Evolutionary conservation across 2,113 vertebrate genomes (phyloP).

Genomic region (Centropus bengalensis): DNA sequence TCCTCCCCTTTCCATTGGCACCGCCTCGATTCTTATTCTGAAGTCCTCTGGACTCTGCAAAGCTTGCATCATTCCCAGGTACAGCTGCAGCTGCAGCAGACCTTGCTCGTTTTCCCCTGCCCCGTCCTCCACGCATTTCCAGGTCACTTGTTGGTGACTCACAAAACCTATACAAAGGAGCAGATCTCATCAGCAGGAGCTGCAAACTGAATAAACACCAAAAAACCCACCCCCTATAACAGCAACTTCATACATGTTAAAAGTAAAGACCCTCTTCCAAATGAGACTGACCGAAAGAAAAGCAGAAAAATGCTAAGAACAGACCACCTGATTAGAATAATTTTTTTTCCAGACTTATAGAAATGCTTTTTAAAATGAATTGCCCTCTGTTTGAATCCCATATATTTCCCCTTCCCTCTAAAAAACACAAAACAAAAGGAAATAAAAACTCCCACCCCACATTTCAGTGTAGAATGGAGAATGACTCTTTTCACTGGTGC

Average conservation of each 20-base stretch:
- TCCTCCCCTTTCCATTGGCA: slow-evolving; percentile 90
- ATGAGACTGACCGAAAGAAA: neutral
- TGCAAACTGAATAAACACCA: neutral
- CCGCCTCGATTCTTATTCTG: slow-evolving; percentile 91
- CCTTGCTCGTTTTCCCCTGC: slow-evolving; percentile 91
- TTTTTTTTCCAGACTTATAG: neutral
- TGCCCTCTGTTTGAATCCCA: neutral
- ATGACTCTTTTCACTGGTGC: neutral
- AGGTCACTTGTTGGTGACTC: slow-evolving; percentile 96
- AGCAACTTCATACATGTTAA: neutral
- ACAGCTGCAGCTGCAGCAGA: slow-evolving; percentile 79
- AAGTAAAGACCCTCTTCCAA: neutral
- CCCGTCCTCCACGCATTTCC: slow-evolving; percentile 91
- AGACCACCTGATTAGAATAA: neutral
- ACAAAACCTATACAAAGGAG: slow-evolving; percentile 87
- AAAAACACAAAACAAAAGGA: neutral
- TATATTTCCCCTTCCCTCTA: neutral
- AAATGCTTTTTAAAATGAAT: neutral
- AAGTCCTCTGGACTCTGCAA: slow-evolving; percentile 88
- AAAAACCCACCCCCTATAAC: neutral
- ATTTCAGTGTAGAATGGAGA: neutral
- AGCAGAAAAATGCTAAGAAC: neutral
- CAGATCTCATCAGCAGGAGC: neutral
- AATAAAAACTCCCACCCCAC: neutral
- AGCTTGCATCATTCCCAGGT: slow-evolving; percentile 80